A percentile compares a stretch with the other conserved stretches of the same genome.
Evolutionary conservation across 1,140 invertebrate genomes (phyloP).

Genomic region (Halesus radiatus): DNA sequence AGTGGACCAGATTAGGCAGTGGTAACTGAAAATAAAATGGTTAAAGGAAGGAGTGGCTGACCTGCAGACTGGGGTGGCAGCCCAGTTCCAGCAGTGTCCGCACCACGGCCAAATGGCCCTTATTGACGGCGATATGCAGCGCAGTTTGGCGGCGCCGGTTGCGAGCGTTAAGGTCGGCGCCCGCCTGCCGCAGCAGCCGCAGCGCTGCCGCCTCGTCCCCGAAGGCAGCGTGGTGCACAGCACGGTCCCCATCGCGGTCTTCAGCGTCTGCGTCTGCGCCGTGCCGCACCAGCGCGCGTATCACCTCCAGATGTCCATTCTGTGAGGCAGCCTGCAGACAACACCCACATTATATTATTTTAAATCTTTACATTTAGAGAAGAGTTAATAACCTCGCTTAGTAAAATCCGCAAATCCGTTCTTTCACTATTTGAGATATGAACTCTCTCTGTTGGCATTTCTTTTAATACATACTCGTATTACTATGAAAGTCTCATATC

Average conservation of each 20-base stretch:
- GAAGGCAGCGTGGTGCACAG: constrained; percentile 97
- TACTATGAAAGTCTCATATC: too few species aligned
- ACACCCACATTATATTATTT: not conserved
- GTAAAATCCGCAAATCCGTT: too few species aligned
- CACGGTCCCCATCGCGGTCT: constrained; percentile 97
- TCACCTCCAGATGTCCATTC: constrained; percentile 97
- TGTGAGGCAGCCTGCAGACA: constrained; percentile 89
- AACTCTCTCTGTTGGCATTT: too few species aligned
- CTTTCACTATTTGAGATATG: too few species aligned
- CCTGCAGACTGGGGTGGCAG: constrained; percentile 95
- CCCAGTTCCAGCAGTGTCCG: constrained; percentile 90
- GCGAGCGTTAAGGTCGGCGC: constrained; percentile 95
- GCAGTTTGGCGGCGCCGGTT: constrained; percentile 98
- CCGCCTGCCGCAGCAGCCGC: constrained; percentile 84
- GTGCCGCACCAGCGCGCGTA: constrained; percentile 87
- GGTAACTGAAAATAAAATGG: too few species aligned
- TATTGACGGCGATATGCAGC: constrained; percentile 96
- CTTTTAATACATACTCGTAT: too few species aligned
- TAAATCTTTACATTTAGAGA: too few species aligned
- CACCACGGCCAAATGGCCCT: constrained; percentile 94
- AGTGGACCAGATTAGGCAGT: too few species aligned
- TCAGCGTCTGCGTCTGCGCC: constrained; percentile 95
- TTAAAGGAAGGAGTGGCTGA: constrained; percentile 68
- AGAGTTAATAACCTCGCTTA: too few species aligned
- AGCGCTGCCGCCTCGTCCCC: constrained; percentile 93